Evolutionary conservation across 2,797 vertebrate genomes (phyloP).

Genomic region (Gobionotothen gibberifrons): DNA sequence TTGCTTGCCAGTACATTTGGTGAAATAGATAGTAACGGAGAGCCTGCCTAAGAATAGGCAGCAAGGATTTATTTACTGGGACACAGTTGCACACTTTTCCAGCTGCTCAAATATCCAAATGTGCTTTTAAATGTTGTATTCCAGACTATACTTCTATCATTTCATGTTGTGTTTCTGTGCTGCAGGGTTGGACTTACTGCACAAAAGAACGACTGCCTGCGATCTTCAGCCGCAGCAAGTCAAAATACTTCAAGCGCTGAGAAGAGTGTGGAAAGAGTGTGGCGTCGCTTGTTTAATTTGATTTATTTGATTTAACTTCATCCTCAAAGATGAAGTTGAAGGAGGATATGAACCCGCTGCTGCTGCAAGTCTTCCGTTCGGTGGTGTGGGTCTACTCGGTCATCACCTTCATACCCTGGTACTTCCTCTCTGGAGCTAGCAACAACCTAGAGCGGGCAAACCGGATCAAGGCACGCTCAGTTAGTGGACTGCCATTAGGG

Average conservation of each 20-base stretch:
- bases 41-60: constrained; percentile 55
- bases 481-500: constrained; percentile 84
- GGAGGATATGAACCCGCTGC: constrained; percentile 93
- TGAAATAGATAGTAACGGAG: constrained; percentile 38
- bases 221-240: constrained; percentile 22
- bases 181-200: constrained; percentile 52
- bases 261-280: constrained; percentile 15
- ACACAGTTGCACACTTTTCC: constrained; percentile 24
- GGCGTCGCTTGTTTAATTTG: constrained; percentile 10
- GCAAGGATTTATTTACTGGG: constrained; percentile 48
- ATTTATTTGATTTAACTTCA: constrained; percentile 23
- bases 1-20: constrained; percentile 3
- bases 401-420: constrained; percentile 96
- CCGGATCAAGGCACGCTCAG: constrained; percentile 89
- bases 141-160: constrained; percentile 27
- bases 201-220: constrained; percentile 18
- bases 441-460: constrained; percentile 85
- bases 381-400: constrained; percentile 92
- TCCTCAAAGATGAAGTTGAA: constrained; percentile 91
- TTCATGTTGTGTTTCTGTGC: constrained; percentile 41
- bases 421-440: constrained; percentile 90
- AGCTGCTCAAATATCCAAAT: constrained; percentile 20
- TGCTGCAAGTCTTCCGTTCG: constrained; percentile 93
- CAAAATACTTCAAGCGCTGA: constrained; percentile 3
- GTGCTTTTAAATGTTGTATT: constrained; percentile 28